Base-by-base conservation (phyloP, 1,140 invertebrate genomes). In the Aphaenogaster ashmeadi region DNA sequence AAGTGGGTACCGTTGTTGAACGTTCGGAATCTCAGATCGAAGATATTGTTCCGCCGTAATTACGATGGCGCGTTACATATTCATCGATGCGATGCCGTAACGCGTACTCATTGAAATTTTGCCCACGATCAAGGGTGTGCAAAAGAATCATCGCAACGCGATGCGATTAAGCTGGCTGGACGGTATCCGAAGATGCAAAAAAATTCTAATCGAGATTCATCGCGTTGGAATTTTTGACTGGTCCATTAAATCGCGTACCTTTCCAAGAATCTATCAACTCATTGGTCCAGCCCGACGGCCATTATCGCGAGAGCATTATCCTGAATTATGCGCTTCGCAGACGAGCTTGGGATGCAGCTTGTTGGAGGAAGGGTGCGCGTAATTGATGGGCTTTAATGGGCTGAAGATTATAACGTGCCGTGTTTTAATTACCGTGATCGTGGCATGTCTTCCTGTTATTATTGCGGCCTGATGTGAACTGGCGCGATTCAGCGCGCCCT, bases 381-480 rank as follows among this genome's bases (percentile, higher is more conserved):
- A 92, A 93, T 92, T 90, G 91, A 93, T 91, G 87, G 72, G 47
- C 88, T 90, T 90, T 92, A 93, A 92, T 93, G 86, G 92, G 88
- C 86, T 79, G 87, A 87, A 92, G 90, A 92, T 93, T 89, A 90
- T 74, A 87, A 56, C 58, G 74, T 88, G 50, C 74, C 66, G 88
- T 77, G 78, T 91, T 93, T 90, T 93, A 93, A 93, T 92, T 91
- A 90, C 87, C 86, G 69, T 81, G 80, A 93, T 91, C 88, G 60
- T 41, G 54, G 44, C 9, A 64, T 38, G n/a, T 56, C 62, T 87
- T 88, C 86, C 88, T 87, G 77, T 87, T 87, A 88, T 92, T 91
- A 92, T 27, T 58, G 69, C 91, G 62, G 77, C 81, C 44, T 84
- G 80, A 87, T 83, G 56, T 81, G 89, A 88, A 86, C 88, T 78